Base-by-base conservation (phyloP, 2,888 invertebrate genomes). In the Mycalesis mineus region DNA sequence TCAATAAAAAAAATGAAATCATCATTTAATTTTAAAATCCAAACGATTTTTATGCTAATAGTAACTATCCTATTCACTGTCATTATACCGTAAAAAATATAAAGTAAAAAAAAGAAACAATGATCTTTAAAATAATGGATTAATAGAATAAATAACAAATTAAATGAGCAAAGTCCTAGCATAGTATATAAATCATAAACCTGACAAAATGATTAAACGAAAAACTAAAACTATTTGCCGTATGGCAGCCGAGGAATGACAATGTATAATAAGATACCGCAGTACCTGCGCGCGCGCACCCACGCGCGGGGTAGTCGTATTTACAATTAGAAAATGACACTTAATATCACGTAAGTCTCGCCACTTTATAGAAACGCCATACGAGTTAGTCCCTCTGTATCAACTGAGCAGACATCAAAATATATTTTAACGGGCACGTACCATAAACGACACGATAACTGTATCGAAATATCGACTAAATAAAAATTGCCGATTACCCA, bases 111-210 rank as follows among this genome's bases (percentile, higher is more conserved):
- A 11, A n/a, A n/a, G n/a, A 62, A 68, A 65, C 60, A 52, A 66
- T 72, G 66, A 67, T 70, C 28, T 44, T 36, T 22, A 22, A 22
- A 44, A 72, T 73, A 75, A 70, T 73, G 72, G 69, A 75, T 70
- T 73, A 69, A 69, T 75, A 73, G 71, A 84, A 83, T 84, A 85
- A 84, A 83, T 83, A 81, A 84, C 75, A 76, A 72, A 77, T 74
- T 68, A 73, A 68, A 33, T 88, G 87, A 88, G 87, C 87, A 80
- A 77, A 75, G 70, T 70, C 77, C 78, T 79, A 75, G 66, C 69
- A 68, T 58, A 65, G 60, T 57, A 64, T 65, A 67, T 62, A 66
- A 62, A 64, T 59, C 60, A 60, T 11, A 36, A 1, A 36, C 36
- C 36, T 36, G 11, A 36, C 4, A 36, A 1, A 36, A 36, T 36